Base-by-base conservation (phyloP, 2,797 vertebrate species). In the Triplophysa yarkandensis region DNA sequence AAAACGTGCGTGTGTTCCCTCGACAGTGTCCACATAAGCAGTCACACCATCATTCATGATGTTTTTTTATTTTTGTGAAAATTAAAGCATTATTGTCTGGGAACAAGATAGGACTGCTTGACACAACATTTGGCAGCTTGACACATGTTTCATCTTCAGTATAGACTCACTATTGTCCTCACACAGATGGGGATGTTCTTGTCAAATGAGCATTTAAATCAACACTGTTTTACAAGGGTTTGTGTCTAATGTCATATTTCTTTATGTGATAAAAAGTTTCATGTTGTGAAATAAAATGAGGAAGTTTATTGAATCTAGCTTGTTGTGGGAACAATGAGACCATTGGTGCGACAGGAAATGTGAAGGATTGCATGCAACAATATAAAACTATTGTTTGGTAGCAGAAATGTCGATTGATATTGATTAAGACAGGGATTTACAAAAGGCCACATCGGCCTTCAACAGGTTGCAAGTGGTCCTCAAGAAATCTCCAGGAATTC, bases 121-220 rank as follows among this genome's bases (percentile, higher is more conserved):
- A 57, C 60, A 54, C 36, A 63, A 27, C 4, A 14, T 46, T 46
- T 63, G 57, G 70, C 58, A 61, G 46, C 70, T 27, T 36, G 41
- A 58, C 41, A 21, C 48, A 66, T 74, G 54, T 60, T 75, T 57
- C 63, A 75, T 55, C 34, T 46, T 46, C 62, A 64, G 68, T 55
- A 27, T 57, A 71, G 21, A 71, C 39, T 62, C 69, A 21, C 69
- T 39, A 62, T 71, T 71, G 69, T 71, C 10, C 23, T 50, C 43
- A 36, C 9, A 61, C 43, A 71, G 25, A 57, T n/a, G 25, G 21
- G 36, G 44, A 19, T 9, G 16, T 9, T 62, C 32, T 48, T 32
- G 19, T 48, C 28, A 54, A 54, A 54, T 21, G 46, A 50, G 19
- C 21, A 21, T 54, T 16, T 27, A 27, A 25, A 23, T 16, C 41